phyloP scores from a whole-genome alignment of 1,140 invertebrate genomes.

The Bombus ignitus region DNA sequence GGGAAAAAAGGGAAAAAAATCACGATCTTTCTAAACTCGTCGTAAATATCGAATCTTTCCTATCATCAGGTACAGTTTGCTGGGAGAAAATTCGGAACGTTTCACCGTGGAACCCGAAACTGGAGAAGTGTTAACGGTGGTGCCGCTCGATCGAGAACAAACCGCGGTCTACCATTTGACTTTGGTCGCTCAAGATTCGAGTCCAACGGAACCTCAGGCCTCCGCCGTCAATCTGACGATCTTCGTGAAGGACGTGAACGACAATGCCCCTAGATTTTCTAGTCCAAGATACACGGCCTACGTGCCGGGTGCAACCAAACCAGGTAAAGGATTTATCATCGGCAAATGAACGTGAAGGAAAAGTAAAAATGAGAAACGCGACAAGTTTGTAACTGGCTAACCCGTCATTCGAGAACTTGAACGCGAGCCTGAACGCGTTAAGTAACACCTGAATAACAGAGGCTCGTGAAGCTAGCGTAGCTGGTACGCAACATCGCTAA shows the following conservation, averaged over 20 bases:
- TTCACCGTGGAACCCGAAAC: constrained; percentile 90
- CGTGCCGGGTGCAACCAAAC: constrained; percentile 89
- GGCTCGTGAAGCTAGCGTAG: neutral
- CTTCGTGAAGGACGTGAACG: constrained; percentile 91
- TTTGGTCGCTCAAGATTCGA: constrained; percentile 93
- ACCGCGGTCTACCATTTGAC: constrained; percentile 90
- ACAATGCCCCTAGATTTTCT: constrained; percentile 92
- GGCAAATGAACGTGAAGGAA: too few relatives aligned
- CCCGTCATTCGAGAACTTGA: neutral
- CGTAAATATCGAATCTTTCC: neutral
- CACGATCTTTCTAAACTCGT: neutral
- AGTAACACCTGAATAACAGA: constrained; percentile 32
- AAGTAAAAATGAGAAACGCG: neutral
- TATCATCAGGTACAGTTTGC: constrained; percentile 86
- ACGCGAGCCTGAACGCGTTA: constrained; percentile 14
- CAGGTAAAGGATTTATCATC: constrained; percentile 82
- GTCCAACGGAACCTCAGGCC: constrained; percentile 90
- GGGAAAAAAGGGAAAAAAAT: too few relatives aligned
- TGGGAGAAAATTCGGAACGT: constrained; percentile 90
- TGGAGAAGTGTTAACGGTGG: constrained; percentile 89
- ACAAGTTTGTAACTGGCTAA: neutral
- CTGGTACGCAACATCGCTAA: neutral
- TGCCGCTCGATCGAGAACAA: constrained; percentile 91
- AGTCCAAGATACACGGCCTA: constrained; percentile 88
- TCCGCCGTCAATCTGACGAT: constrained; percentile 92